A percentile compares a stretch with the other conserved stretches of the same genome.
Conservation (phyloP, 2,113 vertebrate species). For the Sciurus niger region DNA sequence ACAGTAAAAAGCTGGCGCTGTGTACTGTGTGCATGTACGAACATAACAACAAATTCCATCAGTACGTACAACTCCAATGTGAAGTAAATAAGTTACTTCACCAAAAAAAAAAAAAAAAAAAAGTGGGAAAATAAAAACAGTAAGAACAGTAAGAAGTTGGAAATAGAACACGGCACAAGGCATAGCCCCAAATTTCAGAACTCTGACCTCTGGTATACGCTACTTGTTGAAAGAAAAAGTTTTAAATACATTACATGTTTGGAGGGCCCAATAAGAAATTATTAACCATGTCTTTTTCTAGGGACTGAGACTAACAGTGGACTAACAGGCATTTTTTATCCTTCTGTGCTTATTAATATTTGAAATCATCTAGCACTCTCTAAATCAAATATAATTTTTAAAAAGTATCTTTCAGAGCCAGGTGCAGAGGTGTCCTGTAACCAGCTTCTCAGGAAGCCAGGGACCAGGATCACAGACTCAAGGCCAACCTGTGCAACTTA, state of each 20-base stretch:
- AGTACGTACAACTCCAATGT: no score
- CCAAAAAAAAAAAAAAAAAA: no score
- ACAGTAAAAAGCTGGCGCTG: no score
- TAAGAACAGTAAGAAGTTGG: constrained; percentile 19
- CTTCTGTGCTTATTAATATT: neutral
- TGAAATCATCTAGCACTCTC: neutral
- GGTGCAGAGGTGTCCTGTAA: no score
- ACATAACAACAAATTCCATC: no score
- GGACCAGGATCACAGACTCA: no score
- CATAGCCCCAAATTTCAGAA: neutral
- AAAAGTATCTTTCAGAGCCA: neutral
- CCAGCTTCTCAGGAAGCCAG: no score
- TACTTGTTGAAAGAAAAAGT: neutral
- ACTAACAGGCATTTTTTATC: neutral
- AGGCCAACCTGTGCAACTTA: no score
- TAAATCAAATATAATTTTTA: neutral
- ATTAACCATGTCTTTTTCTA: neutral
- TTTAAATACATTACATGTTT: neutral
- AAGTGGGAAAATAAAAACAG: neutral
- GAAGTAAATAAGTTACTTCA: no score
- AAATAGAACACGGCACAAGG: constrained; percentile 25
- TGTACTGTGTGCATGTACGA: no score
- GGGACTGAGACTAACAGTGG: neutral
- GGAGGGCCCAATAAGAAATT: neutral
- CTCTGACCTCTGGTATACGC: neutral